Base-by-base conservation (phyloP, 1,140 invertebrate species). In the Trichonephila inaurata region DNA sequence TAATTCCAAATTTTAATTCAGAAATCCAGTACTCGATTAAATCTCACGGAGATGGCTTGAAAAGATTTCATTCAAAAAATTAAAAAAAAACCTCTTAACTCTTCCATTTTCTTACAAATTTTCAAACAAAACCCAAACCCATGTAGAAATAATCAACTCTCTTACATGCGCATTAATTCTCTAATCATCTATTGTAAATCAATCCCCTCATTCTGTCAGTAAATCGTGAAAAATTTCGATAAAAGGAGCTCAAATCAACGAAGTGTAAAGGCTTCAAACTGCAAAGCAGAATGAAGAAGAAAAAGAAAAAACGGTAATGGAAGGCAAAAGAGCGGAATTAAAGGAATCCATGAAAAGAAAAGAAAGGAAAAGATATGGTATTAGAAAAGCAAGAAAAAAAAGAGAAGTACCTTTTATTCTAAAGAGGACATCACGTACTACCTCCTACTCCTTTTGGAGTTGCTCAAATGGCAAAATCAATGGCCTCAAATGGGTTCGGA, bases 391-490 rank as follows among this genome's bases (percentile, higher is more conserved):
- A 2, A 28, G 12, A 6, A 40, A 19, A 28, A 28, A 1, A 40
- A 40, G 28, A 77, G 16, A 40, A 40, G 72, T 14, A 18, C 14
- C 33, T 40, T 33, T 77, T 77, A 77, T 77, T 77, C 72, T 77
- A 77, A 77, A 77, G 72, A 77, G 18, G 62, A 21, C 61, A 18
- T 18, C 51, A 51, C 62, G 62, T 21, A 21, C 6, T 40, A 1
- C 72, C 24, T 24, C 14, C 66, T 24, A 14, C 24, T 14, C 24
- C 10, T 24, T 69, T n/a, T 40, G 10, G 14, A 18, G 33, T 18
- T 77, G 72, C 33, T 40, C 28, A 77, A 77, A 77, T 77, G 69
- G 72, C 72, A 77, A 77, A 77, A 77, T 77, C 72, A 77, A 77
- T 77, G 72, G 16, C 2, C 21, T 69, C n/a, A 69, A 69, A 69